Percentiles rank a stretch among this genome's conserved stretches.
These are phyloP conservation scores for Netelia melanura DNA, from an alignment of 2,888 invertebrate species.

Conservation along the genomic window DNA sequence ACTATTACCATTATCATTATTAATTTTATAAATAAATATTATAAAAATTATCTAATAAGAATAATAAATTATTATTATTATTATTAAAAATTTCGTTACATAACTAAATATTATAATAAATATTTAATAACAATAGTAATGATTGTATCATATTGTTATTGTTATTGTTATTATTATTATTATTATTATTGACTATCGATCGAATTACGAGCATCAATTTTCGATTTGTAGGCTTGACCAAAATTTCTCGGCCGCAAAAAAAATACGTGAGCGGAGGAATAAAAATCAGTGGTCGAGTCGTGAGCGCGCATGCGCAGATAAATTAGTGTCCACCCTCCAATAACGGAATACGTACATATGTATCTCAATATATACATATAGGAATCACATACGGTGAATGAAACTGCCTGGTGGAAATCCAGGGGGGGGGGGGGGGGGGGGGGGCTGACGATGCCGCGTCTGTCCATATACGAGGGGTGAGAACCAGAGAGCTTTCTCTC, in stretches of 20 bases:
- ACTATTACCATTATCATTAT: no score
- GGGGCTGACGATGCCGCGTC: slow-evolving; percentile 53
- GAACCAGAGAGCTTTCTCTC: slow-evolving; percentile 16
- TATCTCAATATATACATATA: slow-evolving; percentile 27
- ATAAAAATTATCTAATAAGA: no score
- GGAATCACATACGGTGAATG: slow-evolving; percentile 56
- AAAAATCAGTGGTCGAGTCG: neutral
- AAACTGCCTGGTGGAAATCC: slow-evolving; percentile 47
- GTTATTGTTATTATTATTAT: no score
- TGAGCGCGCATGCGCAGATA: neutral
- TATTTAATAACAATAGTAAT: no score
- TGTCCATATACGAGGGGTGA: slow-evolving; percentile 41
- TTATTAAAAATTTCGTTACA: no score
- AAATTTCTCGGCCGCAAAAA: no score
- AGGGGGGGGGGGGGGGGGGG: slow-evolving; percentile 40
- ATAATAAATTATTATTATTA: no score
- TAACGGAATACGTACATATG: neutral
- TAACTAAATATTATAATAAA: no score
- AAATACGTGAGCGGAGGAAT: no score
- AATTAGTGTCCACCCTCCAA: neutral
- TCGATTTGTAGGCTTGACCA: no score
- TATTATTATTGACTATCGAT: neutral
- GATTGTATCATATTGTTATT: no score
- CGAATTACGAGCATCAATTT: neutral
- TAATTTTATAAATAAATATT: no score